phyloP scores from a whole-genome alignment of 2,113 vertebrate genomes.

The Zosterops borbonicus region DNA sequence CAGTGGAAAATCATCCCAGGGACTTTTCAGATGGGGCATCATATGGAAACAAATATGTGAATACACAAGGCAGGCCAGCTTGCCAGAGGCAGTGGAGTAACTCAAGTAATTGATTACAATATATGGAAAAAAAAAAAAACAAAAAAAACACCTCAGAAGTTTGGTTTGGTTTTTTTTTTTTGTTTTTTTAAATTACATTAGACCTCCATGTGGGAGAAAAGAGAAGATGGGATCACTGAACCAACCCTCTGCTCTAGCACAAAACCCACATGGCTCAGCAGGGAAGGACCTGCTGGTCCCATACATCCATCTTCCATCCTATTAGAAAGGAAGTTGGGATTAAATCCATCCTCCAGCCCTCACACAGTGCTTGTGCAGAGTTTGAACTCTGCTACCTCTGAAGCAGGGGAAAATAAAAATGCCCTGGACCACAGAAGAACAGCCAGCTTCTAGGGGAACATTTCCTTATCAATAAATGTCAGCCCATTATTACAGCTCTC shows the following conservation, averaged over 20 bases:
- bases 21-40: not conserved
- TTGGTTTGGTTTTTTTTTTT: not conserved
- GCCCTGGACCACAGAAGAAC: not conserved
- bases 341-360: not conserved
- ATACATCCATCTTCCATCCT: not conserved
- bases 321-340: not conserved
- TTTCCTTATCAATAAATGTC: not conserved
- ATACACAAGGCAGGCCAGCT: not conserved
- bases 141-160: no score
- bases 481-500: not conserved
- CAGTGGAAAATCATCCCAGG: not conserved
- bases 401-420: not conserved
- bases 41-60: not conserved
- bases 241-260: not conserved
- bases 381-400: not conserved
- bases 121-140: fast-evolving
- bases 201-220: not conserved
- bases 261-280: not conserved
- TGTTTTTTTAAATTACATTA: not conserved
- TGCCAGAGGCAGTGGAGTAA: not conserved
- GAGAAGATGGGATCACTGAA: not conserved
- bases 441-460: not conserved
- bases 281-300: not conserved
- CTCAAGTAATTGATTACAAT: not conserved
- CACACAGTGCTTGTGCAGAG: not conserved